Evolutionary conservation across 2,888 invertebrate genomes (phyloP), one percentile per base, ranked within the genome.

Genomic region (Dolichomitus sp.): DNA sequence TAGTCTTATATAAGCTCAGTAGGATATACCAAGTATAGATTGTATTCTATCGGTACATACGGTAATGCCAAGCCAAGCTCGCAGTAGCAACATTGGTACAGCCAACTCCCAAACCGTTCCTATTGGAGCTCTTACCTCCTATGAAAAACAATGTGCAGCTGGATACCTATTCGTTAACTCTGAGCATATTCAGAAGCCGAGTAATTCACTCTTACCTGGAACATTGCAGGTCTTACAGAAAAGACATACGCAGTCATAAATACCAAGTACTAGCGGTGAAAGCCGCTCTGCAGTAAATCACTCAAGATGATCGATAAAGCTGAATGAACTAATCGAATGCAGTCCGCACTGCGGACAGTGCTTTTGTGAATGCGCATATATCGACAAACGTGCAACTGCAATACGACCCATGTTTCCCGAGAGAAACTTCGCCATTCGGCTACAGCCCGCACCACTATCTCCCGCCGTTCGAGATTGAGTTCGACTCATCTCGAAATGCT

Each of bases 401-500:
- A 82, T 75, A 79, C 59, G 59, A 72, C 40, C 48, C 19, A 48
- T 57, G 70, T 76, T 83, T 76, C 52, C 66, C 11, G 72, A 30
- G 66, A 66, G 59, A 72, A 83, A 83, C 54, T 69, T 80, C 50
- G 61, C 40, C 75, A 68, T 80, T 80, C 74, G 40, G 84, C 65
- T 80, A 76, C 73, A 84, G 59, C 72, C 77, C 74, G 69, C 76
- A 76, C 52, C 73, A 70, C 72, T 76, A 73, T 83, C 66, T 79
- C 84, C 87, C 86, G 83, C 86, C 86, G 82, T 87, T 85, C 86
- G 88, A 89, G 90, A 92, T 91, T 90, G 90, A 92, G 90, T 91
- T 92, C 89, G 92, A 92, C 90, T 92, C 91, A 90, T 92, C 92
- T 90, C 88, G 90, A 92, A 91, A 91, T 91, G 90, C 89, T 90